These are phyloP conservation scores for Sebastes oblongus DNA, from an alignment of 2,797 vertebrate species.

Conservation along the genomic window DNA sequence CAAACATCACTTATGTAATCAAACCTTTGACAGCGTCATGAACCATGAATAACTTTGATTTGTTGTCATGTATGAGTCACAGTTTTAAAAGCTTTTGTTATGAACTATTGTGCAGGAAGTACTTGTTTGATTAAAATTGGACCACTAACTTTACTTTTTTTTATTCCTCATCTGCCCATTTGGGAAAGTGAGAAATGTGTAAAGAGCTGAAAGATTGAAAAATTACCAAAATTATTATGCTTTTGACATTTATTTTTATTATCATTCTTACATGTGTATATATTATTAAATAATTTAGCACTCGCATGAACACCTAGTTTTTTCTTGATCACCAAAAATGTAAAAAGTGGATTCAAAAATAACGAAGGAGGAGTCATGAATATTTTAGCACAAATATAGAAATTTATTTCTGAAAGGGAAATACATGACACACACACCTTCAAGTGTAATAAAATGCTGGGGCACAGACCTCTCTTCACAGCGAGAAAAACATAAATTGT, in stretches of 20 bases:
- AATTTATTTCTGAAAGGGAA: constrained; percentile 67
- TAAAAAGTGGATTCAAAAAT: not conserved
- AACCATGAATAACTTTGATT: not conserved
- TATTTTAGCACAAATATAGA: constrained; percentile 64
- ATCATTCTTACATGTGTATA: not conserved
- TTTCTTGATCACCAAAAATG: not conserved
- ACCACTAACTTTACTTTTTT: not conserved
- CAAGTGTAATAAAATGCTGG: constrained; percentile 46
- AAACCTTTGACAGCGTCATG: not conserved
- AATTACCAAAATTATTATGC: not conserved
- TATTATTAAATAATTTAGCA: not conserved
- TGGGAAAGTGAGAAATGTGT: not conserved
- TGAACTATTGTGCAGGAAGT: not conserved
- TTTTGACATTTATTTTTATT: not conserved
- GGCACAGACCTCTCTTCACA: constrained; percentile 23
- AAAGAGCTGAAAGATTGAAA: not conserved
- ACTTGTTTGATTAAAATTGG: not conserved
- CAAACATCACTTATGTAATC: constrained; percentile 26
- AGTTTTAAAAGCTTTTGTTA: not conserved
- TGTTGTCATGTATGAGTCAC: not conserved
- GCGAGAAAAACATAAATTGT: constrained; percentile 15
- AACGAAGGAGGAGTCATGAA: constrained; percentile 3
- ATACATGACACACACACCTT: constrained; percentile 49
- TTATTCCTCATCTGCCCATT: not conserved
- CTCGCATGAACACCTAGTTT: not conserved